phyloP scores from a whole-genome alignment of 2,797 vertebrate genomes.

The Rhynchotus rufescens region DNA sequence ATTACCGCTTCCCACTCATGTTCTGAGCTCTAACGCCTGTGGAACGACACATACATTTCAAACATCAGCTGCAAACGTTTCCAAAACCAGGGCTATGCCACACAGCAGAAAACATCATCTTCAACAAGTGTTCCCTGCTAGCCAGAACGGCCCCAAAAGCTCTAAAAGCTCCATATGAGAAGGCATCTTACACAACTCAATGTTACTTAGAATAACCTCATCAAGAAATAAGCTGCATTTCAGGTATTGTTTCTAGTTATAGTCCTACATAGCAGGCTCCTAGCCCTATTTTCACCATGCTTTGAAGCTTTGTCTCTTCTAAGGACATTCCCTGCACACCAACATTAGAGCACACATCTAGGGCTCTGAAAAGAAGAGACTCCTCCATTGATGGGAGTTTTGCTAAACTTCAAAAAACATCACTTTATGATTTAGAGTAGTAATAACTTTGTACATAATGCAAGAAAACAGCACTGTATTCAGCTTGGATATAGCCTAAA shows the following conservation, averaged over 20 bases:
- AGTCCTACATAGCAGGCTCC: neutral
- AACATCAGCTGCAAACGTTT: neutral
- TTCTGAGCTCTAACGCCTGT: neutral
- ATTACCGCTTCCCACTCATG: neutral
- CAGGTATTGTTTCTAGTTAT: neutral
- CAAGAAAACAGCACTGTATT: neutral
- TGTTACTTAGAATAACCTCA: neutral
- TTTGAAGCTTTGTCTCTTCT: conserved; percentile 6
- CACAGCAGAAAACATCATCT: neutral
- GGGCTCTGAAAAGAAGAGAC: neutral
- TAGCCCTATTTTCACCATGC: neutral
- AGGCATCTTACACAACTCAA: neutral
- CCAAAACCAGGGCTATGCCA: neutral
- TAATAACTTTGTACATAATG: conserved; percentile 3
- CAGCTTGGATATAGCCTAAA: neutral
- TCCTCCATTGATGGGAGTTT: neutral
- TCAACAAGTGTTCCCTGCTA: neutral
- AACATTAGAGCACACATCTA: neutral
- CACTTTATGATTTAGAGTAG: neutral
- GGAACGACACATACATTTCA: neutral
- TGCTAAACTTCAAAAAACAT: neutral
- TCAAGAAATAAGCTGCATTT: neutral
- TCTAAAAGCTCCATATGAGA: neutral
- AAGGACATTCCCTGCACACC: neutral
- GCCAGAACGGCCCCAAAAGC: neutral